These are phyloP conservation scores for Cichladusa arquata DNA, from an alignment of 2,113 vertebrate genomes.

Conservation along the genomic window DNA sequence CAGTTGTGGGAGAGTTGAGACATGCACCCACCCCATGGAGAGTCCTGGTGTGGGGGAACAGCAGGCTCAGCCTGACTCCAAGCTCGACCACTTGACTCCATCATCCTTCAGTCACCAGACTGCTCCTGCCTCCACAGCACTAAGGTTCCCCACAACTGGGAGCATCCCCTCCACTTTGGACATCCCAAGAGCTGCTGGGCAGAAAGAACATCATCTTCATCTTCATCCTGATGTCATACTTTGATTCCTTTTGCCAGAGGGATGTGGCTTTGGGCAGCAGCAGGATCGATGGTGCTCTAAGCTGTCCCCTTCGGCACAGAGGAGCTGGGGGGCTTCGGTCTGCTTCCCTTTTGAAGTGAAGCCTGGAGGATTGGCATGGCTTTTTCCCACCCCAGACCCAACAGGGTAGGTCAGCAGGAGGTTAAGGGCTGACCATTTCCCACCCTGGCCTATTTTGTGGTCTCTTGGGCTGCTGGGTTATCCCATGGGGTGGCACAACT, in stretches of 20 bases:
- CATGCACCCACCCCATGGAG: accelerated
- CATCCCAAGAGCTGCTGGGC: neutral
- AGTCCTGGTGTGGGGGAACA: neutral
- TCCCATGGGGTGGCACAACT: accelerated
- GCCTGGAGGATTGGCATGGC: neutral
- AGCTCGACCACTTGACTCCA: neutral
- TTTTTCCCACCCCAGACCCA: neutral
- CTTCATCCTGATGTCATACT: neutral
- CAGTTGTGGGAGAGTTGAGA: accelerated
- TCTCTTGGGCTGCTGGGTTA: neutral
- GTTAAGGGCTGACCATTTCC: neutral
- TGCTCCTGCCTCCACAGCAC: neutral
- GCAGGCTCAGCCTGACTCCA: neutral
- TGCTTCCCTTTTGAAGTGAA: neutral
- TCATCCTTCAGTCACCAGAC: neutral
- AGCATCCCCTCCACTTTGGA: neutral
- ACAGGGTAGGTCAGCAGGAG: neutral
- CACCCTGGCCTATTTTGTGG: neutral
- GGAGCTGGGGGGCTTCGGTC: neutral
- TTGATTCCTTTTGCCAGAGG: neutral
- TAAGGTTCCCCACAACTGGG: accelerated
- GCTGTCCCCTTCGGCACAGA: neutral
- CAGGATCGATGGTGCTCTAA: neutral
- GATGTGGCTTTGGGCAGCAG: neutral
- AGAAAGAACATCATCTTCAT: neutral